These are phyloP conservation scores for Choristoneura fumiferana DNA, from an alignment of 1,140 invertebrate genomes.

Conservation along the genomic window DNA sequence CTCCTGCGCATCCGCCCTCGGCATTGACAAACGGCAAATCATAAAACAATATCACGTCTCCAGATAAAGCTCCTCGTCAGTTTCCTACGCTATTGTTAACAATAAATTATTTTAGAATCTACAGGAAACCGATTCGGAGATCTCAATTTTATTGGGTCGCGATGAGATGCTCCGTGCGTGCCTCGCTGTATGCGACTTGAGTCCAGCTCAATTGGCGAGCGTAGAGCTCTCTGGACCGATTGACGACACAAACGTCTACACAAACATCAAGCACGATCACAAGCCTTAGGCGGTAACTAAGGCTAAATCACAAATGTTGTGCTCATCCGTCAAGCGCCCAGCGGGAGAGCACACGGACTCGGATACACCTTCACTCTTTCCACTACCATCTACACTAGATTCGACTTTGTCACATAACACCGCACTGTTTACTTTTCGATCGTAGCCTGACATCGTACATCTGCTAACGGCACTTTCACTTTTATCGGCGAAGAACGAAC, in stretches of 20 bases:
- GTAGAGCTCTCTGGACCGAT: slow-evolving; percentile 53
- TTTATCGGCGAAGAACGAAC: slow-evolving; percentile 69
- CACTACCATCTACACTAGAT: slow-evolving; percentile 45
- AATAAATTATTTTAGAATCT: slow-evolving; percentile 77
- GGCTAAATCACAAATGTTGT: slow-evolving; percentile 75
- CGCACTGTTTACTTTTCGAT: slow-evolving; percentile 65
- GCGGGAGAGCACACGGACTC: slow-evolving; percentile 52
- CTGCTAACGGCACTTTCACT: slow-evolving; percentile 71
- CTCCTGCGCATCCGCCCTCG: slow-evolving; percentile 17
- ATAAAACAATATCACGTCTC: slow-evolving; percentile 33
- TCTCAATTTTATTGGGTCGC: slow-evolving; percentile 64
- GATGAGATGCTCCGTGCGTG: slow-evolving; percentile 64
- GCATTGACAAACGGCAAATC: slow-evolving; percentile 52
- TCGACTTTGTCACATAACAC: slow-evolving; percentile 58
- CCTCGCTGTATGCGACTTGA: slow-evolving; percentile 68
- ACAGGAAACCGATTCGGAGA: slow-evolving; percentile 76
- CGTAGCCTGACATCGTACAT: slow-evolving; percentile 53
- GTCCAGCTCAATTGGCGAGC: slow-evolving; percentile 74
- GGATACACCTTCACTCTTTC: slow-evolving; percentile 57
- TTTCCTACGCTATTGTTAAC: slow-evolving; percentile 71
- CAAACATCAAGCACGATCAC: slow-evolving; percentile 49
- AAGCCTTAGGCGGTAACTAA: slow-evolving; percentile 71
- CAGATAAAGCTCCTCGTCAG: slow-evolving; percentile 70
- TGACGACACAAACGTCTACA: slow-evolving; percentile 49
- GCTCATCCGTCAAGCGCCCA: slow-evolving; percentile 45